Evolutionary conservation across 2,888 invertebrate species (phyloP).

Genomic region (Mayetiola destructor): DNA sequence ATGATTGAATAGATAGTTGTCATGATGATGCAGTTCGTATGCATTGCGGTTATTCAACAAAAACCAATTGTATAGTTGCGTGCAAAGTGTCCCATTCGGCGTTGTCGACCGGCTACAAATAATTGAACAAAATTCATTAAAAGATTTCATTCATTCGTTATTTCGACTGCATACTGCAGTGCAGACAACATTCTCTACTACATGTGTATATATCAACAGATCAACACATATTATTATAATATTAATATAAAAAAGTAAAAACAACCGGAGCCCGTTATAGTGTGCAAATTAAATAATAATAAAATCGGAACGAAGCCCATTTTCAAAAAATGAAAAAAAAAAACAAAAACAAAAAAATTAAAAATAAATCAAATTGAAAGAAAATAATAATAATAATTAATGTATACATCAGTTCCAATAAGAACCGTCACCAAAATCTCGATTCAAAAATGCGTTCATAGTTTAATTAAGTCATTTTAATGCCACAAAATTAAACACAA

Average conservation of each 20-base stretch:
- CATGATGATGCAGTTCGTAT: not conserved
- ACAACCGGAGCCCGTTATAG: not conserved
- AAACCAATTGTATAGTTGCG: slow-evolving; percentile 66
- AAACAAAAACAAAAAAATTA: not conserved
- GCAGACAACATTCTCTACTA: no score
- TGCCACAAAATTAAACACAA: no score
- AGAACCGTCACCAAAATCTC: slow-evolving; percentile 5
- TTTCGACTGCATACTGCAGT: not conserved
- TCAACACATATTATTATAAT: not conserved
- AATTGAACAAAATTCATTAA: not conserved
- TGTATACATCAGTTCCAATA: no score
- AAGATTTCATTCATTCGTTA: not conserved
- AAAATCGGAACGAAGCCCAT: slow-evolving; percentile 5
- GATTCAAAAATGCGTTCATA: no score
- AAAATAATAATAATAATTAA: no score
- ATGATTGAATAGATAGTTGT: no score
- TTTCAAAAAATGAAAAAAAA: no score
- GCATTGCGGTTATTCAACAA: slow-evolving; percentile 11
- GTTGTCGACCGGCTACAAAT: slow-evolving; percentile 43
- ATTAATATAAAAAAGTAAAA: not conserved
- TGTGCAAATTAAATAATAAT: slow-evolving; percentile 8
- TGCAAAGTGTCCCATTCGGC: slow-evolving; percentile 63
- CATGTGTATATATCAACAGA: no score
- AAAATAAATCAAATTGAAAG: no score
- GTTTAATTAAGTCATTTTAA: no score